Evolutionary conservation across 1,140 invertebrate species (phyloP).

Genomic region (Drosophila kohkoa): DNA sequence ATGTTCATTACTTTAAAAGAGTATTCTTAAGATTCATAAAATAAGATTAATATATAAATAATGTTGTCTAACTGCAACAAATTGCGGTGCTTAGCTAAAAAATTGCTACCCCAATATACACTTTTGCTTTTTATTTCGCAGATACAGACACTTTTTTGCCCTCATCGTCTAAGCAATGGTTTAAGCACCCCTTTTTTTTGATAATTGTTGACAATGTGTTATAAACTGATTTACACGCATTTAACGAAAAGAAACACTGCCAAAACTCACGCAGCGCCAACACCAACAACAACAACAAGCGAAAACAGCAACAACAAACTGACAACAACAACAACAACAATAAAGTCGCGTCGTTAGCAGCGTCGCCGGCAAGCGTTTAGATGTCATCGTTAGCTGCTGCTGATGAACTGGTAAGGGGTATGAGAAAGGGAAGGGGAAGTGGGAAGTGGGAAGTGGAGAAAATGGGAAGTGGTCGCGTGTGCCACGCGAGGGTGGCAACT

Average conservation of each 20-base stretch:
- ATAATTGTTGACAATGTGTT: slow-evolving; percentile 83
- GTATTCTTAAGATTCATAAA: no score
- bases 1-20: no score
- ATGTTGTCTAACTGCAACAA: background rate
- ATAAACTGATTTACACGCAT: slow-evolving; percentile 82
- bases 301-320: background rate
- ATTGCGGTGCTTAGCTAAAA: background rate
- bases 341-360: slow-evolving; percentile 42
- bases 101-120: background rate
- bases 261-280: slow-evolving; percentile 79
- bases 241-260: slow-evolving; percentile 78
- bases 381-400: slow-evolving; percentile 77
- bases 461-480: slow-evolving; percentile 65
- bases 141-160: background rate
- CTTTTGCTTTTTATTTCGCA: background rate
- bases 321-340: slow-evolving; percentile 42
- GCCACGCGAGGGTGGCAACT: slow-evolving; percentile 77
- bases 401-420: slow-evolving; percentile 21
- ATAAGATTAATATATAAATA: no score
- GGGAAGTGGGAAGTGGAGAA: background rate
- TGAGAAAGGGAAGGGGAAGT: slow-evolving; percentile 1
- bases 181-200: slow-evolving; percentile 40
- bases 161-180: background rate
- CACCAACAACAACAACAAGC: slow-evolving; percentile 59
- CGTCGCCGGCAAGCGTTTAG: slow-evolving; percentile 54